Percentiles rank a stretch among this genome's conserved stretches.
Conservation (phyloP, 2,113 vertebrate species). For the Lagopus leucura region DNA sequence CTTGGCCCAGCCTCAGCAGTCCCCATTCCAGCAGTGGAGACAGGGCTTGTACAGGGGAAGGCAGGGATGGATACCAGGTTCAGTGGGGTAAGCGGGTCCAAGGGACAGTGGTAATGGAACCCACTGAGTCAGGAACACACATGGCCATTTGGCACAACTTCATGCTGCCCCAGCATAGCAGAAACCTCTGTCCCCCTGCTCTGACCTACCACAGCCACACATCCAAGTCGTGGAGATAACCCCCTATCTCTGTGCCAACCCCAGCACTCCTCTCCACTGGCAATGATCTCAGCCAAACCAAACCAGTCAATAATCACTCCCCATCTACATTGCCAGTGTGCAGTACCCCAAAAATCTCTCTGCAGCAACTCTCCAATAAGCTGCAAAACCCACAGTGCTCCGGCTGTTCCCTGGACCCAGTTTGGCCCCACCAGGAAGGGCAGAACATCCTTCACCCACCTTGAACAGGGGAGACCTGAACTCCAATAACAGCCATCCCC, state of each 20-base stretch:
- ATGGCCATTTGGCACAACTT: accelerated
- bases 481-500: neutral
- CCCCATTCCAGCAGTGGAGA: neutral
- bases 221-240: neutral
- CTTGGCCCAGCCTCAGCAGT: neutral
- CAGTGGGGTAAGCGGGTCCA: neutral
- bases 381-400: neutral
- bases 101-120: neutral
- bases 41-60: neutral
- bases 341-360: neutral
- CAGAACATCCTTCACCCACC: neutral
- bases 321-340: neutral
- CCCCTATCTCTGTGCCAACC: neutral
- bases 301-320: neutral
- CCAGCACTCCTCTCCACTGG: neutral
- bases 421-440: neutral
- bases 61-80: neutral
- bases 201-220: neutral
- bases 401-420: neutral
- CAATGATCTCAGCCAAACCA: neutral
- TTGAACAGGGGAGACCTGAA: neutral
- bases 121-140: accelerated
- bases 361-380: neutral
- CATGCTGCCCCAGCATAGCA: neutral
- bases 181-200: neutral